Percentiles rank a stretch among this genome's conserved stretches.
Conservation (phyloP, 2,113 vertebrate species). For the Crotophaga sulcirostris region DNA sequence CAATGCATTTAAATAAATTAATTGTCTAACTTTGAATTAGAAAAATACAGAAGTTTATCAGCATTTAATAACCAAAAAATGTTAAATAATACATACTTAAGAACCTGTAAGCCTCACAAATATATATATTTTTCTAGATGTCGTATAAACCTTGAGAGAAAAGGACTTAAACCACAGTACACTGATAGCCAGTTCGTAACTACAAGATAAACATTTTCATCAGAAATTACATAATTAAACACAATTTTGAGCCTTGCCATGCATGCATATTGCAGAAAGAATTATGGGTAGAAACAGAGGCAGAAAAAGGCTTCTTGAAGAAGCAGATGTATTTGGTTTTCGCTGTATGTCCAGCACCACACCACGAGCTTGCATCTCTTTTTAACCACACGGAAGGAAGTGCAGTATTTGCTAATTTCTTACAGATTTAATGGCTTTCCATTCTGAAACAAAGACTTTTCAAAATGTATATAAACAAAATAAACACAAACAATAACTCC, state of each 20-base stretch:
- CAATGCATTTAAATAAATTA: neutral
- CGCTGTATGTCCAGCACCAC: neutral
- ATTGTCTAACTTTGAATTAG: neutral
- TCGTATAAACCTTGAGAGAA: neutral
- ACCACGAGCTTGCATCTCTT: neutral
- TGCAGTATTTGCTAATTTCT: neutral
- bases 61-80: neutral
- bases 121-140: neutral
- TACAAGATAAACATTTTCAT: neutral
- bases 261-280: neutral
- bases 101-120: neutral
- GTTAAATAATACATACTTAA: neutral
- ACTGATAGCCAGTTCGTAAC: neutral
- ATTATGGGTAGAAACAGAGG: neutral
- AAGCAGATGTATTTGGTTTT: conserved; percentile 10
- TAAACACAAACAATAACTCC: neutral
- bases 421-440: neutral
- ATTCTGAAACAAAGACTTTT: neutral
- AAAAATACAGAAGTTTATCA: neutral
- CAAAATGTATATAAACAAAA: neutral
- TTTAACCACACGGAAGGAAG: neutral
- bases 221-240: conserved; percentile 23
- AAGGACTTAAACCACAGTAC: neutral
- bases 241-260: neutral
- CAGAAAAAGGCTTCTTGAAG: conserved; percentile 19